Evolutionary conservation across 2,797 vertebrate species (phyloP).

Genomic region (Pseudochromis fuscus): DNA sequence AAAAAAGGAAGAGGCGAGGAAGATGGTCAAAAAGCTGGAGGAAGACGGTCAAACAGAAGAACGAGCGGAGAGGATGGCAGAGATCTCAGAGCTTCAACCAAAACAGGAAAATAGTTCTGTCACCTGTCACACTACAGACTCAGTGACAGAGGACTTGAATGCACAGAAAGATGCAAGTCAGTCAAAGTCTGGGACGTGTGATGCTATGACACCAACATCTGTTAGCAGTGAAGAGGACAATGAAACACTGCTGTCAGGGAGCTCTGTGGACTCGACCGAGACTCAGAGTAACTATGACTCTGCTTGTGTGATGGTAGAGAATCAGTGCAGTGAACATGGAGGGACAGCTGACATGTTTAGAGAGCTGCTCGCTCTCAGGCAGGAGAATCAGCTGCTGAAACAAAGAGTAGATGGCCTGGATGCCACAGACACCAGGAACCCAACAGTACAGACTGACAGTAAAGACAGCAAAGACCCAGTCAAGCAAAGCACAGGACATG

Average conservation of each 20-base stretch:
- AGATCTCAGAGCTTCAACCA: slow-evolving; percentile 14
- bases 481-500: slow-evolving; percentile 28
- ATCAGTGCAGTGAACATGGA: slow-evolving; percentile 20
- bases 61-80: neutral
- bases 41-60: slow-evolving; percentile 13
- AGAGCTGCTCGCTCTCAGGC: slow-evolving; percentile 60
- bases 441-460: neutral
- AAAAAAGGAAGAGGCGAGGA: slow-evolving; percentile 18
- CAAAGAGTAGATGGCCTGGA: slow-evolving; percentile 43
- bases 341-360: slow-evolving; percentile 27
- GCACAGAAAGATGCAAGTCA: slow-evolving; percentile 17
- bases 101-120: slow-evolving; percentile 13
- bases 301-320: slow-evolving; percentile 25
- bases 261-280: slow-evolving; percentile 17
- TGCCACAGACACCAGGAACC: neutral
- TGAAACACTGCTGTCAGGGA: neutral
- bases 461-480: slow-evolving; percentile 20
- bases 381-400: slow-evolving; percentile 71
- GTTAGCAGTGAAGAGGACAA: neutral
- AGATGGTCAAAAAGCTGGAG: neutral
- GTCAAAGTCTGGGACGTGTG: neutral
- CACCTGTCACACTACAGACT: neutral
- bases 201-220: slow-evolving; percentile 17
- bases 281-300: slow-evolving; percentile 40
- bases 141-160: slow-evolving; percentile 3